Conservation (phyloP, 1,140 invertebrate species). For the Spodoptera frugiperda region DNA sequence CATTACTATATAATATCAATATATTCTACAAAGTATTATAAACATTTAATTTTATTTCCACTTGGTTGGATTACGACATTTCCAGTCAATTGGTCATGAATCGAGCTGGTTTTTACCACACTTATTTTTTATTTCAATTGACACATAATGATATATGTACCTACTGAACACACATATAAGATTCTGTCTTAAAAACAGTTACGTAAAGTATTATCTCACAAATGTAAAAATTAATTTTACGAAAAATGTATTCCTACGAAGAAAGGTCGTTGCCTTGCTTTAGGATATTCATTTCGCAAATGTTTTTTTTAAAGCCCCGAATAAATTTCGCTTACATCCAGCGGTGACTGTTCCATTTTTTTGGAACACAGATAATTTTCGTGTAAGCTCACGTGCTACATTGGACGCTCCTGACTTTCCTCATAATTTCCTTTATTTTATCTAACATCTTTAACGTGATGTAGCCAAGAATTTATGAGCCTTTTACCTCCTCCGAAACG, state of each 20-base stretch:
- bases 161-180: no score
- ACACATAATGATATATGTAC: no score
- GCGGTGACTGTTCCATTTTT: background rate
- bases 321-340: background rate
- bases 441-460: constrained; percentile 27
- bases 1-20: no score
- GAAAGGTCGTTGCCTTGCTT: background rate
- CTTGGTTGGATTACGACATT: no score
- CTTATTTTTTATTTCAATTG: no score
- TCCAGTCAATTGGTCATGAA: no score
- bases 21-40: no score
- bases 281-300: background rate
- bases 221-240: no score
- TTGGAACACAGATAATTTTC: background rate
- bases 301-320: background rate
- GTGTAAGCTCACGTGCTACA: background rate
- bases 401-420: constrained; percentile 3
- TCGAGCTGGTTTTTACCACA: no score
- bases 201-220: no score
- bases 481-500: constrained; percentile 35
- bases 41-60: no score
- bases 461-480: constrained; percentile 12
- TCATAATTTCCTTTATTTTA: constrained; percentile 36
- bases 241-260: background rate
- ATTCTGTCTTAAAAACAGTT: no score